Conservation (phyloP, 2,113 vertebrate genomes). For the Fregetta grallaria region DNA sequence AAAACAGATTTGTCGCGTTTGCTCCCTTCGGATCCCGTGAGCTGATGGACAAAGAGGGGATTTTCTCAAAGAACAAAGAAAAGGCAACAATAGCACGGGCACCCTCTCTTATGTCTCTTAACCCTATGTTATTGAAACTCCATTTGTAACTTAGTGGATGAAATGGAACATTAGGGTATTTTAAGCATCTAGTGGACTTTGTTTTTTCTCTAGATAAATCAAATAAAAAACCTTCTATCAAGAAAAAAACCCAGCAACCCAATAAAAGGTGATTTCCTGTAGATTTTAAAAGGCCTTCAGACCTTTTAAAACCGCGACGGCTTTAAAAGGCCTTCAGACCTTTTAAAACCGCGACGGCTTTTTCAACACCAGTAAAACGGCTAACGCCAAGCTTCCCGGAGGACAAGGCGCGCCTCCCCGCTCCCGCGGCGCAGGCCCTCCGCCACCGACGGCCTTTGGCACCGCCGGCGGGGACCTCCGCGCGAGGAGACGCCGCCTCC, state of each 20-base stretch:
- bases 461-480: no score
- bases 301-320: no score
- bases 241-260: background rate
- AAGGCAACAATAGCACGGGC: background rate
- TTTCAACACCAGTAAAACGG: no score
- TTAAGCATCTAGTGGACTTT: background rate
- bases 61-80: background rate
- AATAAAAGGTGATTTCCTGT: background rate
- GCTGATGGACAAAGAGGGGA: no score
- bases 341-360: background rate
- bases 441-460: no score
- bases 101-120: accelerated
- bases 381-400: no score
- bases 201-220: background rate
- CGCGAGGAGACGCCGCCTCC: no score
- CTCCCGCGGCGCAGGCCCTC: no score
- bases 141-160: background rate
- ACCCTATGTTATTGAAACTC: background rate
- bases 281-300: no score
- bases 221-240: background rate
- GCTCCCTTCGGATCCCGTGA: background rate
- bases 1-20: accelerated
- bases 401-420: no score
- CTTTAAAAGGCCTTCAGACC: no score
- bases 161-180: background rate